Evolutionary conservation across 2,113 vertebrate genomes (phyloP), one percentile per base, ranked within the genome.

Genomic region (Propithecus coquereli): DNA sequence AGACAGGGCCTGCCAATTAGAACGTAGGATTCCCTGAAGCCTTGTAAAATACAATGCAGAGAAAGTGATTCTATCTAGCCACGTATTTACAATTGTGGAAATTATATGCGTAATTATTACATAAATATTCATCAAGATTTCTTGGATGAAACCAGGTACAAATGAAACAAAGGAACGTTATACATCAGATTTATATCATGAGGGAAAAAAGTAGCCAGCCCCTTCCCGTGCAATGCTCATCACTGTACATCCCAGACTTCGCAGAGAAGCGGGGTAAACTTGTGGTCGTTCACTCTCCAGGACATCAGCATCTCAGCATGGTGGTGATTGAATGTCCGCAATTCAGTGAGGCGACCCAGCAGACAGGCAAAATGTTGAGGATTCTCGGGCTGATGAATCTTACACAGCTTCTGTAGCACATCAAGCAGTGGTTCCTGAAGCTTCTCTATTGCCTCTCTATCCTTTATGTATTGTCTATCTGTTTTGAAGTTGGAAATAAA

Each of bases 181-280:
- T 84, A 37, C 82, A 68, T 80, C 32, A 25, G 79, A 89, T 74
- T 5, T 17, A 47, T 96, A 87, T 61, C 37, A 34, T 37, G 83
- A 66, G 85, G 86, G 87, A 91, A 52, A 94, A 47, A 83, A 93
- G 76, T 89, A 20, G 45, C 20, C 3, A 25, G 50, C 9, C n/a
- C n/a, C 34, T 7, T n/a, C 16, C 74, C 18, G 30, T 5, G 1
- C 1, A 18, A 54, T 25, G 27, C 70, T 20, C 30, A 1, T 98
- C 98, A 99, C 98, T 99, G 99, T 50, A 99, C 99, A 23, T 99
- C 99, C 99, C 99, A 99, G 98, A 99, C 99, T 98, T 99, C 99
- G 94, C 99, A 99, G 96, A 99, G 99, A 52, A 99, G 99, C 0
- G 99, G 99, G 40, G 99, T 99, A 96, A 99, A 99, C 97, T 99